A percentile compares a stretch with the other conserved stretches of the same genome.
Conservation (phyloP, 1,140 invertebrate species). For the Drosophila ficusphila region DNA sequence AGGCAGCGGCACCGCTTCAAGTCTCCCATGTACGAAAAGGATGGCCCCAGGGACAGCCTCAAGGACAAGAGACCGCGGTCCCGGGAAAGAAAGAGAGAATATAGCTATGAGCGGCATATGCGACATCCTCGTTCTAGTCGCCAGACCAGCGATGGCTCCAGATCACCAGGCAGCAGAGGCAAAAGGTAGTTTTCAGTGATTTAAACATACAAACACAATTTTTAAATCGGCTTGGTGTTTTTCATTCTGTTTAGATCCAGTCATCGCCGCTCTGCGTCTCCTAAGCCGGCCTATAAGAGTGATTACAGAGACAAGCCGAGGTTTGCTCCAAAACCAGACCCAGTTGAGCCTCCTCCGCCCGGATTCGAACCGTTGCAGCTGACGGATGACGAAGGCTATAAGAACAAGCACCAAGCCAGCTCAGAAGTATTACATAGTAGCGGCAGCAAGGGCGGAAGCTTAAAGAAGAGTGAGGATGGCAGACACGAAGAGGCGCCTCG, state of each 20-base stretch:
- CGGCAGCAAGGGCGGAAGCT: conserved; percentile 8
- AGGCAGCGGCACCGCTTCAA: conserved; percentile 63
- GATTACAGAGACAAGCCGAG: conserved; percentile 48
- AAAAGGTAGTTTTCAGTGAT: conserved; percentile 42
- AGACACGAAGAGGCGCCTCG: conserved; percentile 24
- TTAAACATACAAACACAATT: background rate
- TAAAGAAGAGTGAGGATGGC: conserved; percentile 4
- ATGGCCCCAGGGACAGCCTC: conserved; percentile 39
- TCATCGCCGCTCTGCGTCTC: conserved; percentile 56
- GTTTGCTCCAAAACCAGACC: conserved; percentile 37
- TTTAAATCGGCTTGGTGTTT: background rate
- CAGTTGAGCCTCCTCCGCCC: conserved; percentile 63
- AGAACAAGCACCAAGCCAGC: conserved; percentile 13
- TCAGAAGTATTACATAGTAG: background rate
- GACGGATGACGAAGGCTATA: conserved; percentile 48
- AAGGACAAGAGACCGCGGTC: conserved; percentile 66
- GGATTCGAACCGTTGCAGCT: conserved; percentile 60
- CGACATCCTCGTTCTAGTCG: conserved; percentile 39
- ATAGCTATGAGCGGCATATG: conserved; percentile 53
- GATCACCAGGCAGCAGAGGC: conserved; percentile 72
- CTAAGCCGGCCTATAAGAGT: conserved; percentile 50
- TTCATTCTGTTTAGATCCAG: conserved; percentile 32
- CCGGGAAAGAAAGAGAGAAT: conserved; percentile 68
- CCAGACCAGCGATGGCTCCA: conserved; percentile 55
- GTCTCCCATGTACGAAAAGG: conserved; percentile 60